Conservation (phyloP, 2,888 invertebrate species). For the Epicampocera succincta region DNA sequence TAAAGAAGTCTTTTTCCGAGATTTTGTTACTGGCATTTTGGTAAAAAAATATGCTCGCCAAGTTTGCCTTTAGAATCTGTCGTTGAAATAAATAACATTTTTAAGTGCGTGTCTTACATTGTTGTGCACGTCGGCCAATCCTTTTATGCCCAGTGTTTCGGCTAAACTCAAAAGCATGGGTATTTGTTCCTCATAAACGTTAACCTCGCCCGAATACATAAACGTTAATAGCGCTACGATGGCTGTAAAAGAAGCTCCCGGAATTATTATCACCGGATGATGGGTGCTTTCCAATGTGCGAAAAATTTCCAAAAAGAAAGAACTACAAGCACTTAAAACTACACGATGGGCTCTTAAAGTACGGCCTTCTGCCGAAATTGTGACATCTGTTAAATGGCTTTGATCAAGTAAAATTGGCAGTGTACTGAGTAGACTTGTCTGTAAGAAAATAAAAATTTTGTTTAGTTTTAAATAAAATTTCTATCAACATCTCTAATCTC, state of each 20-base stretch:
- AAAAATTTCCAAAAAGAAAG: constrained; percentile 94
- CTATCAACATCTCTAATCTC: constrained; percentile 14
- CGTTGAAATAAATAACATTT: too few species aligned
- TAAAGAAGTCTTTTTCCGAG: neutral
- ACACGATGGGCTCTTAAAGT: constrained; percentile 93
- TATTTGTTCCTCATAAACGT: constrained; percentile 90
- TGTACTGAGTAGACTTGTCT: constrained; percentile 89
- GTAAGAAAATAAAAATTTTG: constrained; percentile 71
- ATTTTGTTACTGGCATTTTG: too few species aligned
- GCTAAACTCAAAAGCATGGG: constrained; percentile 90
- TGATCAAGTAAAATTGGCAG: constrained; percentile 89
- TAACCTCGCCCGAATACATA: constrained; percentile 94
- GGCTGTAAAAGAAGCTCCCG: constrained; percentile 80
- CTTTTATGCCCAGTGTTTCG: constrained; percentile 90
- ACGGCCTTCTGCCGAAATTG: constrained; percentile 91
- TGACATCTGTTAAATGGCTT: constrained; percentile 92
- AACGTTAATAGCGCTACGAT: constrained; percentile 89
- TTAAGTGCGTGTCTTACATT: constrained; percentile 83
- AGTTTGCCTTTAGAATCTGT: too few species aligned
- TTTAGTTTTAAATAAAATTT: neutral
- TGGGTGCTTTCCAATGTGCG: constrained; percentile 80
- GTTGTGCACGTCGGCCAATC: constrained; percentile 88
- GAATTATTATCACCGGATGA: constrained; percentile 81
- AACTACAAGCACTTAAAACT: constrained; percentile 90
- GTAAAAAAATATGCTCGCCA: too few species aligned